Evolutionary conservation across 2,888 invertebrate genomes (phyloP).

Genomic region (Hemithea aestivaria): DNA sequence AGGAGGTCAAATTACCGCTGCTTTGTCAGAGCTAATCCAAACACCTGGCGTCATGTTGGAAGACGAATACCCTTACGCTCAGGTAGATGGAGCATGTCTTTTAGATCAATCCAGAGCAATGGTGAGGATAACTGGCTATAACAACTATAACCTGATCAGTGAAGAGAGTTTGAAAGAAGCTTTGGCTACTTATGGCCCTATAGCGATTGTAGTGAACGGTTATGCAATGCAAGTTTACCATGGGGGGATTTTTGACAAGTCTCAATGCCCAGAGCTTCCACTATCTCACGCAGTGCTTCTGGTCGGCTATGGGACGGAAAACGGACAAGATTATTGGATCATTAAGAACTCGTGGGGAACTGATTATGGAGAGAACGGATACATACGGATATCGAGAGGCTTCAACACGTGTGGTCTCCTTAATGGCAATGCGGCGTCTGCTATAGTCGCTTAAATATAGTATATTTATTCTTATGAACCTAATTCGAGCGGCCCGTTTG

Average conservation of each 20-base stretch:
- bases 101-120: background rate
- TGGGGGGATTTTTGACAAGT: background rate
- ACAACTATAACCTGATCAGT: background rate
- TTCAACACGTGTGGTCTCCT: slow-evolving; percentile 4
- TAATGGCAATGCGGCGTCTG: too few relatives aligned
- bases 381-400: slow-evolving; percentile 4
- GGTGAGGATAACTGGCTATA: slow-evolving; percentile 4
- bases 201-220: slow-evolving; percentile 3
- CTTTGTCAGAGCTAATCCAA: slow-evolving; percentile 4
- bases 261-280: background rate
- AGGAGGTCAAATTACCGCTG: background rate
- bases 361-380: slow-evolving; percentile 8
- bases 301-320: slow-evolving; percentile 13
- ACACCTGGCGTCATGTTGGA: slow-evolving; percentile 3
- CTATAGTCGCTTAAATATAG: too few relatives aligned
- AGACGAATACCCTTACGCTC: slow-evolving; percentile 7
- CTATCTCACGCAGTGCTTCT: slow-evolving; percentile 5
- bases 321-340: slow-evolving; percentile 9
- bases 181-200: slow-evolving; percentile 6
- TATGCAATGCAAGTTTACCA: background rate
- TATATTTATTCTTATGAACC: too few relatives aligned
- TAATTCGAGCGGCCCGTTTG: too few relatives aligned
- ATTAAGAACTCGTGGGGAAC: slow-evolving; percentile 13
- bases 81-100: too few relatives aligned
- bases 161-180: slow-evolving; percentile 8